Evolutionary conservation across 2,888 invertebrate species (phyloP).

Genomic region (Hermaeophaga mercurialis): DNA sequence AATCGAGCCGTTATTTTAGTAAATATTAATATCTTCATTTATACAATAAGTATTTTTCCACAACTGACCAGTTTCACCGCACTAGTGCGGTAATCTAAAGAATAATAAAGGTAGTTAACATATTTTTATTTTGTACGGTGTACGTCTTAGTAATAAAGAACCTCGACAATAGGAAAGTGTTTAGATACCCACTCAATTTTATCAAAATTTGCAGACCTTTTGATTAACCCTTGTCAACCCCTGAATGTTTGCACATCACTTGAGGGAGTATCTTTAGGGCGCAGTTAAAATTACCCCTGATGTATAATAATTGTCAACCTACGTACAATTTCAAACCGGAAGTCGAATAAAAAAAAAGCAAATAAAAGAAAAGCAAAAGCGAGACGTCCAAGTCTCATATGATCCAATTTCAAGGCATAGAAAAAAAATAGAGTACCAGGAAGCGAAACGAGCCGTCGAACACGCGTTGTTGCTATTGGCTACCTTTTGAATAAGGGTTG

Average conservation of each 20-base stretch:
- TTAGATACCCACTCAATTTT: too few species aligned
- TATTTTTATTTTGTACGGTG: too few species aligned
- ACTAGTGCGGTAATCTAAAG: too few species aligned
- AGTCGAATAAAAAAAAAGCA: conserved; percentile 44
- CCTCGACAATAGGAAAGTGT: too few species aligned
- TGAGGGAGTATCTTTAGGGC: conserved; percentile 17
- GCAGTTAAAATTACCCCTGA: conserved; percentile 26
- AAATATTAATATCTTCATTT: too few species aligned
- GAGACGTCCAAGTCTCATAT: conserved; percentile 11
- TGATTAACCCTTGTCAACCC: conserved; percentile 22
- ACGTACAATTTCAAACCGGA: conserved; percentile 36
- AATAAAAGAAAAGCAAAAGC: conserved; percentile 39
- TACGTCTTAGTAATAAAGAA: too few species aligned
- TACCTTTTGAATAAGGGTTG: conserved; percentile 53
- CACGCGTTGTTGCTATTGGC: conserved; percentile 56
- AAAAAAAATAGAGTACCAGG: conserved; percentile 41
- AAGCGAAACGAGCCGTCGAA: conserved; percentile 43
- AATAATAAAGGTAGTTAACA: too few species aligned
- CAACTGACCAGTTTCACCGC: too few species aligned
- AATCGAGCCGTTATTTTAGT: too few species aligned
- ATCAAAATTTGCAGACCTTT: conserved; percentile 15
- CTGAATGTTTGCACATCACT: conserved; percentile 31
- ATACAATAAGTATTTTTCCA: too few species aligned
- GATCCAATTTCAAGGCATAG: conserved; percentile 47
- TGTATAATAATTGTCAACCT: conserved; percentile 31